Conservation (phyloP, 2,888 invertebrate genomes). For the Cosmorhoe ocellata region DNA sequence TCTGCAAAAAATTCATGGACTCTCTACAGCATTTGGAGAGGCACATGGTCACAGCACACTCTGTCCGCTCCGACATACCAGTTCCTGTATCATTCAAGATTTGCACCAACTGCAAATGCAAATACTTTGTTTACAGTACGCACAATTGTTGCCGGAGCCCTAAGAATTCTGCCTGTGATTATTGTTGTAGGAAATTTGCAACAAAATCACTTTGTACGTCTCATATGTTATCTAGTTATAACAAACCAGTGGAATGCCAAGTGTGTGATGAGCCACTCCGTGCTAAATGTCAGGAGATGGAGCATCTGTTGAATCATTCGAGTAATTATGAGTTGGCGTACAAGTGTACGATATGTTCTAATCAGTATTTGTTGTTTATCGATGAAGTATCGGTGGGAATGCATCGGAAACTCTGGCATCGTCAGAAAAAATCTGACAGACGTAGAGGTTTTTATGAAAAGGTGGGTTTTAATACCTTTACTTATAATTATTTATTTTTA, state of each 20-base stretch:
- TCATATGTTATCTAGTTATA: conserved; percentile 28
- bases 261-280: conserved; percentile 35
- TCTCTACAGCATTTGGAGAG: not conserved
- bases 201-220: conserved; percentile 1
- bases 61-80: conserved; percentile 48
- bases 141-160: conserved; percentile 39
- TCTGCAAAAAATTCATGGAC: conserved; percentile 1
- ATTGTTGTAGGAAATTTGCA: conserved; percentile 42
- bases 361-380: conserved; percentile 26
- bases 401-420: conserved; percentile 28
- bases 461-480: conserved; percentile 15
- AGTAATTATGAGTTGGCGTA: conserved; percentile 36
- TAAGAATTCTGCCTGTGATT: conserved; percentile 18
- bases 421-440: conserved; percentile 26
- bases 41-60: conserved; percentile 42
- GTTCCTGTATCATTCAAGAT: not conserved
- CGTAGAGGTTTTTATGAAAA: conserved; percentile 18
- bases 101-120: conserved; percentile 27
- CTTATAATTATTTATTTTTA: not conserved
- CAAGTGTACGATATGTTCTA: conserved; percentile 44
- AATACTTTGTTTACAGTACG: not conserved
- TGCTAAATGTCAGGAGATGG: conserved; percentile 39
- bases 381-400: not conserved
- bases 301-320: conserved; percentile 49
- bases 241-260: conserved; percentile 29